Base-by-base conservation (phyloP, 1,140 invertebrate genomes). In the Formica selysi region DNA sequence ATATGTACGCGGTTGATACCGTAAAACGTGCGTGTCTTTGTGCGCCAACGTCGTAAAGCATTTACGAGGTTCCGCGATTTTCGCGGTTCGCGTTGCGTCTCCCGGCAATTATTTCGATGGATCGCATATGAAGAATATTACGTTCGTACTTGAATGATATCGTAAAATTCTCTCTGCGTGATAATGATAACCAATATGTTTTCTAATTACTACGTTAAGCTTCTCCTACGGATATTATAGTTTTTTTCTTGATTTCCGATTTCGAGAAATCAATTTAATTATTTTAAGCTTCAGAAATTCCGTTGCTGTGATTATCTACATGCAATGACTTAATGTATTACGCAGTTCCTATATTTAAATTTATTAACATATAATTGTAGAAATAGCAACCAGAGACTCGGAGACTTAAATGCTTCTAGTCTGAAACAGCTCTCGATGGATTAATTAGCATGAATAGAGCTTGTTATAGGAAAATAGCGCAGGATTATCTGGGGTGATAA, bases 61-160 rank as follows among this genome's bases (percentile, higher is more conserved):
- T 80, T 54, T 70, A 57, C 64, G 29, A 13, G 32, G 70, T 80
- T 54, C 44, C 32, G 22, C 64, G 32, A 80, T 70, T 70, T 70
- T 80, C 22, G 48, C 32, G 10, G 26, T 48, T 36, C 19, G n/a
- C 29, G n/a, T 11, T 13, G 16, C 38, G 3, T 51, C 8, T 32
- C 7, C 36, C n/a, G 36, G 57, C 36, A 62, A 76, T 36, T 73
- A 57, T 73, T 54, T 19, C 11, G 10, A 36, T 29, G 1, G 2
- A 16, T 76, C n/a, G 36, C 19, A 22, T n/a, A n/a, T n/a, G n/a
- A n/a, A n/a, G n/a, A n/a, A n/a, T n/a, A n/a, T 41, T 65, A 36
- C 64, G 7, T 65, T 38, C 29, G 2, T 71, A 38, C 13, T n/a
- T 41, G 38, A 41, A 29, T 4, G 5, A 64, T 64, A 29, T 62